Conservation (phyloP, 2,113 vertebrate species). For the Pachyramphus minor region DNA sequence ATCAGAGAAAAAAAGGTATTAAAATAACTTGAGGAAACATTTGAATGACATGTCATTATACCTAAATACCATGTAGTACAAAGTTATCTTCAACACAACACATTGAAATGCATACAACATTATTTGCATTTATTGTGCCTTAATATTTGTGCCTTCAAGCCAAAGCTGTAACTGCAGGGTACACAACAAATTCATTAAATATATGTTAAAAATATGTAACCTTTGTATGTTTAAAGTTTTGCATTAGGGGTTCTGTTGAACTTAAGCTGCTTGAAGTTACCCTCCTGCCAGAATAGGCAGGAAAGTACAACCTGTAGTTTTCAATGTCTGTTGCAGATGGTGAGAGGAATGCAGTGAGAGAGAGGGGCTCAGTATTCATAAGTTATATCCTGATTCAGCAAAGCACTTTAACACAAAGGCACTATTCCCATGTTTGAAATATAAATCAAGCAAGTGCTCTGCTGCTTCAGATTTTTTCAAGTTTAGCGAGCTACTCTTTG, state of each 20-base stretch:
- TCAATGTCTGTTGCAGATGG: neutral
- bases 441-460: neutral
- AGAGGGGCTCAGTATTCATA: neutral
- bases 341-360: neutral
- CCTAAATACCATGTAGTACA: constrained; percentile 34
- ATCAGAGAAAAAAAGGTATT: constrained; percentile 59
- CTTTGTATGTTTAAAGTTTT: constrained; percentile 30
- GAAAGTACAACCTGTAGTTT: neutral
- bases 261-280: constrained; percentile 59
- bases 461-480: neutral
- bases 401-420: neutral
- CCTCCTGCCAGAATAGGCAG: neutral
- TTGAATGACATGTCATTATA: constrained; percentile 61
- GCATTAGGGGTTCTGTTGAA: constrained; percentile 50
- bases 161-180: constrained; percentile 62
- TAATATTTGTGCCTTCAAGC: constrained; percentile 70
- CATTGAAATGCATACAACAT: constrained; percentile 48
- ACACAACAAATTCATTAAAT: constrained; percentile 22
- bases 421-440: neutral
- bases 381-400: constrained; percentile 1
- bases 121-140: constrained; percentile 74
- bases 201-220: neutral
- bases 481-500: neutral
- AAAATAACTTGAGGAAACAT: constrained; percentile 57
- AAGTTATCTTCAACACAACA: constrained; percentile 58